phyloP scores from a whole-genome alignment of 2,797 vertebrate genomes.

The Clamator glandarius region DNA sequence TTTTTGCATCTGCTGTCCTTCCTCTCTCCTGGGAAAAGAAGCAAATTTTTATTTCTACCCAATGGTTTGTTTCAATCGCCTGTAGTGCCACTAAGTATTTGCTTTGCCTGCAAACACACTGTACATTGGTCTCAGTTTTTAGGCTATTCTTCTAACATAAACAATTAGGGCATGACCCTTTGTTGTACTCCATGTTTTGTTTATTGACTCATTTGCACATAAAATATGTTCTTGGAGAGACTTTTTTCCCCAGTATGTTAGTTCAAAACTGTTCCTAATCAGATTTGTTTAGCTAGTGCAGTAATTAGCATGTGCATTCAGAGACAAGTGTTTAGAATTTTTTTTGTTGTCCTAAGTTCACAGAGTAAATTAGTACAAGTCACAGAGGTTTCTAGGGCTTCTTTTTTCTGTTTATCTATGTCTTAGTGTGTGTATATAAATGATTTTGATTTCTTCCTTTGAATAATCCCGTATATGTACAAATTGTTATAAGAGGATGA shows the following conservation, averaged over 20 bases:
- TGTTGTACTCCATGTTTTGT: neutral
- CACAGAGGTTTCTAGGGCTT: neutral
- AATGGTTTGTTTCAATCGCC: neutral
- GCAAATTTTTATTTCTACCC: neutral
- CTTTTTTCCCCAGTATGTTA: neutral
- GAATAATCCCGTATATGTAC: neutral
- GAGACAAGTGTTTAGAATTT: neutral
- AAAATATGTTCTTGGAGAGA: neutral
- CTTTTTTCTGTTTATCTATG: neutral
- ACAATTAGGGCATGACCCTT: neutral
- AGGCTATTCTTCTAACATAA: constrained; percentile 13
- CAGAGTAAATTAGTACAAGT: neutral
- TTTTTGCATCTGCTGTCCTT: neutral
- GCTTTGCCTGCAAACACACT: neutral
- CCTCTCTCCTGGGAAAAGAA: neutral
- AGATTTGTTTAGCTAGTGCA: neutral
- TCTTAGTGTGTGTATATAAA: neutral
- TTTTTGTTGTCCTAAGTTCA: neutral
- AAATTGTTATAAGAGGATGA: neutral
- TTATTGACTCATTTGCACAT: constrained; percentile 26
- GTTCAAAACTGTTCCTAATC: neutral
- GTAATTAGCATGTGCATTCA: neutral
- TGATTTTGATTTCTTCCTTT: neutral
- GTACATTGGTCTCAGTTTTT: neutral
- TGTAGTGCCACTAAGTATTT: neutral